Evolutionary conservation across 2,797 vertebrate genomes (phyloP).

Genomic region (Sebastes itinus): DNA sequence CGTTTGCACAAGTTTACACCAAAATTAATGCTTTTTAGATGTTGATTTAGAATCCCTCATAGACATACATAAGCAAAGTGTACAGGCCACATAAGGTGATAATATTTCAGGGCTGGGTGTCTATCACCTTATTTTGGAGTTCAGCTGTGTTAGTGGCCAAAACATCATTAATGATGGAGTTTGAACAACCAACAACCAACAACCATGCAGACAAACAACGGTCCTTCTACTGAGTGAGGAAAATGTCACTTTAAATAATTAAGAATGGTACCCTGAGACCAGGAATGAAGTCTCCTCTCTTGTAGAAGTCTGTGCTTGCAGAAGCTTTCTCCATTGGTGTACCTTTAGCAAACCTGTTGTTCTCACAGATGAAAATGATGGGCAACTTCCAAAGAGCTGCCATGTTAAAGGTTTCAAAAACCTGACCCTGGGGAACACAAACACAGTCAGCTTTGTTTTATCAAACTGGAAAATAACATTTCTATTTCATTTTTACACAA

Average conservation of each 20-base stretch:
- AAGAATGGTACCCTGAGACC: constrained; percentile 82
- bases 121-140: neutral
- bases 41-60: neutral
- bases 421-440: constrained; percentile 76
- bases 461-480: neutral
- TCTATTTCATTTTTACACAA: neutral
- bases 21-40: too few relatives aligned
- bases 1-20: neutral
- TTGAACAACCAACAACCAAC: neutral
- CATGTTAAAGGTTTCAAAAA: constrained; percentile 92
- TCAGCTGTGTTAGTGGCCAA: too few relatives aligned
- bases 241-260: neutral
- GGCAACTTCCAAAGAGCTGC: constrained; percentile 90
- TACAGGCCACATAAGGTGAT: neutral
- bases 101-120: neutral
- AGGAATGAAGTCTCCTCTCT: constrained; percentile 89
- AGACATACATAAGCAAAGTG: neutral
- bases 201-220: neutral
- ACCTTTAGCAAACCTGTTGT: constrained; percentile 90
- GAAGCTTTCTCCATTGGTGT: constrained; percentile 84
- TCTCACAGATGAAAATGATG: constrained; percentile 89
- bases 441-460: neutral
- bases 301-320: constrained; percentile 84
- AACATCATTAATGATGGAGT: neutral
- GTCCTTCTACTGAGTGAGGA: neutral